phyloP scores from a whole-genome alignment of 2,888 invertebrate species.

The Nebria salina region DNA sequence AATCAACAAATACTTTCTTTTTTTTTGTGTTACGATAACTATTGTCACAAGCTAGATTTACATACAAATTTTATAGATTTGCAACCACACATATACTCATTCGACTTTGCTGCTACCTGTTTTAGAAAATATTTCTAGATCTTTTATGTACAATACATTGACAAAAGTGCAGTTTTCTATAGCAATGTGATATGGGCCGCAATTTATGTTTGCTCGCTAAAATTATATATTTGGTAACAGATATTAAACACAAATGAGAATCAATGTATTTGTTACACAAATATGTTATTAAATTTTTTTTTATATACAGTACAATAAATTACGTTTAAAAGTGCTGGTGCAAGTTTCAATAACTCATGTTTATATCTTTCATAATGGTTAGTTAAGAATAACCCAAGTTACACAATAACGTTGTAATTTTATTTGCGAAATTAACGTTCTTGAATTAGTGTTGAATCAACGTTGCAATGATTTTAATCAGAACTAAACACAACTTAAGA shows the following conservation, averaged over 20 bases:
- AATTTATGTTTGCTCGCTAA: neutral
- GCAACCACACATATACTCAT: neutral
- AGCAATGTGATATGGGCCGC: conserved; percentile 19
- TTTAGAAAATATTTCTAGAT: conserved; percentile 21
- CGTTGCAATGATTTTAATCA: too few species aligned
- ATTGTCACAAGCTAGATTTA: conserved; percentile 1
- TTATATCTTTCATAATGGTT: conserved; percentile 42
- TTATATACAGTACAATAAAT: conserved; percentile 36
- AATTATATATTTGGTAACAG: conserved; percentile 38
- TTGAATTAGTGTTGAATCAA: too few species aligned
- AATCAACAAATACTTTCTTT: neutral
- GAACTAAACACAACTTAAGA: too few species aligned
- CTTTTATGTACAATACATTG: conserved; percentile 32
- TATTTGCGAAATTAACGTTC: neutral
- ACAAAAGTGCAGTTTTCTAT: conserved; percentile 26
- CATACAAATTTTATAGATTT: conserved; percentile 7
- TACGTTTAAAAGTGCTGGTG: conserved; percentile 14
- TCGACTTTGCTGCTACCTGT: conserved; percentile 10
- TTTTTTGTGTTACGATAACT: neutral
- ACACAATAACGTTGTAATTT: neutral
- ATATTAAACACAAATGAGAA: conserved; percentile 38
- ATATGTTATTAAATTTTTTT: conserved; percentile 10
- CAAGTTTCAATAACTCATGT: conserved; percentile 32
- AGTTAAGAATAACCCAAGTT: neutral
- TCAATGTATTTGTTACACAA: conserved; percentile 28